Conservation (phyloP, 2,113 vertebrate species). For the Tautogolabrus adspersus region DNA sequence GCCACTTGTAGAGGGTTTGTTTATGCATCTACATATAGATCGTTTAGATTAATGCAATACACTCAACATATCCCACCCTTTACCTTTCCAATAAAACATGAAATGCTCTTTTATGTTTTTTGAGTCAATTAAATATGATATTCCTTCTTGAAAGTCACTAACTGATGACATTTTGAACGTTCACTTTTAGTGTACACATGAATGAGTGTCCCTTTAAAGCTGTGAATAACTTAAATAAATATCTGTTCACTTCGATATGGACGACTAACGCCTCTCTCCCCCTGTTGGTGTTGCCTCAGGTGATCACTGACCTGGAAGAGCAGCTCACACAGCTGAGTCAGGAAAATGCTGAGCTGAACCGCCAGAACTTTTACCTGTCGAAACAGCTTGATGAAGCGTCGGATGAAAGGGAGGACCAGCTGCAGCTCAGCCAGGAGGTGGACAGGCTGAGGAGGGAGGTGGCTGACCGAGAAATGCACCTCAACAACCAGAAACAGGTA, state of each 20-base stretch:
- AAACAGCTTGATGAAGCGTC: constrained; percentile 97
- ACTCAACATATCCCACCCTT: background rate
- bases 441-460: constrained; percentile 96
- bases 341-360: constrained; percentile 97
- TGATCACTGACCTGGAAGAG: constrained; percentile 98
- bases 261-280: constrained; percentile 14
- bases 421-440: constrained; percentile 93
- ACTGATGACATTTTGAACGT: background rate
- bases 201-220: constrained; percentile 3
- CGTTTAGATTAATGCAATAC: background rate
- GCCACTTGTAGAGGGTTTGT: background rate
- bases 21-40: background rate
- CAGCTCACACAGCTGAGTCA: constrained; percentile 97
- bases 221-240: constrained; percentile 14
- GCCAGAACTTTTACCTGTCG: constrained; percentile 98
- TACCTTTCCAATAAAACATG: no score
- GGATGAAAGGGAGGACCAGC: constrained; percentile 91
- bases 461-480: constrained; percentile 96
- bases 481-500: constrained; percentile 98
- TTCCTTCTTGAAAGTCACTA: no score
- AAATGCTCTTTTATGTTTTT: no score
- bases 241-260: background rate
- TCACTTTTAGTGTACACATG: background rate
- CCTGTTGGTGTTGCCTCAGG: constrained; percentile 80
- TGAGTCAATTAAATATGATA: background rate